Evolutionary conservation across 2,113 vertebrate genomes (phyloP).

Genomic region (Pangasianodon gigas): DNA sequence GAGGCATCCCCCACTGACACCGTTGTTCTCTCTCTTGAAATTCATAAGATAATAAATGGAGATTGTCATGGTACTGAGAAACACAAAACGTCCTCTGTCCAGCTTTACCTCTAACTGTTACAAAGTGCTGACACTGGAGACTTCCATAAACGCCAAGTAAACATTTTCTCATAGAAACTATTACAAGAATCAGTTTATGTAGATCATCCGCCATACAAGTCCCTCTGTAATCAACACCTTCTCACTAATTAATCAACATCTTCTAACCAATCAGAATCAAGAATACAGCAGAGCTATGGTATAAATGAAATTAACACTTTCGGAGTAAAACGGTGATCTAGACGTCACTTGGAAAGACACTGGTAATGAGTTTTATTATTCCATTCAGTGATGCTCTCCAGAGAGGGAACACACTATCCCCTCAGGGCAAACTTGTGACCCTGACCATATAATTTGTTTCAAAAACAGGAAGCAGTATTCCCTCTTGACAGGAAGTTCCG

Average conservation of each 20-base stretch:
- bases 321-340: background rate
- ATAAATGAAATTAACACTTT: background rate
- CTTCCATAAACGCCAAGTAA: background rate
- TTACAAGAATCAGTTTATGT: background rate
- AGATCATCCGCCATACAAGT: background rate
- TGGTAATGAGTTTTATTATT: background rate
- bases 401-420: conserved; percentile 14
- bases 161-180: background rate
- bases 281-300: background rate
- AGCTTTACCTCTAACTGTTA: background rate
- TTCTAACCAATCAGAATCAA: background rate
- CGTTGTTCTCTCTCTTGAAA: background rate
- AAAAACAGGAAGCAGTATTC: conserved; percentile 56
- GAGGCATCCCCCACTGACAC: background rate
- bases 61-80: background rate
- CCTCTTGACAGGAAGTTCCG: conserved; percentile 44
- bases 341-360: background rate
- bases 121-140: background rate
- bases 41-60: background rate
- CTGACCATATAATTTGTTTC: conserved; percentile 49
- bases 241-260: background rate
- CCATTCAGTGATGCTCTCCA: conserved; percentile 23
- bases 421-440: conserved; percentile 16
- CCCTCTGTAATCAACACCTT: background rate
- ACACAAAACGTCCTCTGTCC: background rate